phyloP scores from a whole-genome alignment of 2,888 invertebrate species.

The Clostera curtula region DNA sequence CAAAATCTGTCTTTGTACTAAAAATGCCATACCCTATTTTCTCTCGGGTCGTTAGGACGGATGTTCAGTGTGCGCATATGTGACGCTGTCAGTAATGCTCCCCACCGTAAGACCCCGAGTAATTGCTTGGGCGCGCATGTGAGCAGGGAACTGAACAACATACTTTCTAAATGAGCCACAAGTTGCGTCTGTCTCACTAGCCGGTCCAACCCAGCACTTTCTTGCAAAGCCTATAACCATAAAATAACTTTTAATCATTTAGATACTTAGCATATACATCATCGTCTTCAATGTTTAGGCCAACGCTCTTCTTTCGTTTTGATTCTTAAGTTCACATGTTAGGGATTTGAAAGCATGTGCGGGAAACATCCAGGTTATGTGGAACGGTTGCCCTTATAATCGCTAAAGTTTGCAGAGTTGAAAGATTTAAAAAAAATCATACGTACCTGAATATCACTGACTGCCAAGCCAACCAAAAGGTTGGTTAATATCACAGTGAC shows the following conservation, averaged over 20 bases:
- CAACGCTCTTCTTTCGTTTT: too few species aligned
- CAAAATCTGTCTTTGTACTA: constrained; percentile 1
- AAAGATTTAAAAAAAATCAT: background rate
- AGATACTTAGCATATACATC: background rate
- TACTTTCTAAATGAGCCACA: constrained; percentile 87
- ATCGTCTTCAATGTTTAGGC: too few species aligned
- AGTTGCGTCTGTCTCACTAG: constrained; percentile 87
- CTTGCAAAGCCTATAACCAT: constrained; percentile 78
- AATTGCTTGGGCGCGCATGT: constrained; percentile 79
- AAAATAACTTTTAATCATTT: background rate
- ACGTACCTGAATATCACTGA: constrained; percentile 84
- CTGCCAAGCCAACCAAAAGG: constrained; percentile 88
- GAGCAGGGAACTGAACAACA: constrained; percentile 85
- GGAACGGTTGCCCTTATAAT: too few species aligned
- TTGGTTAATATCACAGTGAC: constrained; percentile 90
- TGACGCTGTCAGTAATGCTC: constrained; percentile 84
- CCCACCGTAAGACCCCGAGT: constrained; percentile 79
- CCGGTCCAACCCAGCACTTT: constrained; percentile 86
- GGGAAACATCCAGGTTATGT: too few species aligned
- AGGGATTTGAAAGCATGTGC: too few species aligned
- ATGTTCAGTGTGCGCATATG: constrained; percentile 84
- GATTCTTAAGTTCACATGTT: too few species aligned
- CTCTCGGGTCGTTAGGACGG: constrained; percentile 88
- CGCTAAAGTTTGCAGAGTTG: background rate
- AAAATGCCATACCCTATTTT: constrained; percentile 72